Percentiles rank a stretch among this genome's conserved stretches.
Evolutionary conservation across 2,113 vertebrate genomes (phyloP).

Genomic region (Aleadryas rufinucha): DNA sequence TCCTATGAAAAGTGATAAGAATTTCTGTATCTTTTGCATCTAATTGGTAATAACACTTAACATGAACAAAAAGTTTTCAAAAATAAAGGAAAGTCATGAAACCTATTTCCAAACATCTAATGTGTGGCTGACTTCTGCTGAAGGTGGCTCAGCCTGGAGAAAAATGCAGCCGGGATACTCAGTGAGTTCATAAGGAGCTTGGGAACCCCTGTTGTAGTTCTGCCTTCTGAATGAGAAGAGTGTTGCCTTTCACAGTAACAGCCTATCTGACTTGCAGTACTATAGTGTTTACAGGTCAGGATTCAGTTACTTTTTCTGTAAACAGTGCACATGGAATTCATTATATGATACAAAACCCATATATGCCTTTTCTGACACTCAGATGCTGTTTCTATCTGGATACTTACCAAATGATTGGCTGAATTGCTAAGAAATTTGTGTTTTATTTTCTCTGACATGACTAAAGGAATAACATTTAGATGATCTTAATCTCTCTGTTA

Average conservation of each 20-base stretch:
- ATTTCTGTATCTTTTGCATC: background rate
- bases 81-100: background rate
- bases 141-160: background rate
- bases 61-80: background rate
- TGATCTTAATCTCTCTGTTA: background rate
- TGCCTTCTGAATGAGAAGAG: background rate
- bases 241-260: background rate
- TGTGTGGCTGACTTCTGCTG: background rate
- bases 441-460: background rate
- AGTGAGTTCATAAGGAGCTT: background rate
- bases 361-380: background rate
- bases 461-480: background rate
- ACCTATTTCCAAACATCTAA: background rate
- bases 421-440: background rate
- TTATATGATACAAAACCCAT: background rate
- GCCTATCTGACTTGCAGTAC: background rate
- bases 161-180: background rate
- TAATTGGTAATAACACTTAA: background rate
- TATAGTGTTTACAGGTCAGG: background rate
- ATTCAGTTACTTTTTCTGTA: background rate
- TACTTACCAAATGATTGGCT: background rate
- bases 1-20: background rate
- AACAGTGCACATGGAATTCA: background rate
- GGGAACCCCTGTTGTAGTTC: background rate
- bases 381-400: background rate